A percentile compares a stretch with the other conserved stretches of the same genome.
Conservation (phyloP, 2,113 vertebrate species). For the Rana temporaria region DNA sequence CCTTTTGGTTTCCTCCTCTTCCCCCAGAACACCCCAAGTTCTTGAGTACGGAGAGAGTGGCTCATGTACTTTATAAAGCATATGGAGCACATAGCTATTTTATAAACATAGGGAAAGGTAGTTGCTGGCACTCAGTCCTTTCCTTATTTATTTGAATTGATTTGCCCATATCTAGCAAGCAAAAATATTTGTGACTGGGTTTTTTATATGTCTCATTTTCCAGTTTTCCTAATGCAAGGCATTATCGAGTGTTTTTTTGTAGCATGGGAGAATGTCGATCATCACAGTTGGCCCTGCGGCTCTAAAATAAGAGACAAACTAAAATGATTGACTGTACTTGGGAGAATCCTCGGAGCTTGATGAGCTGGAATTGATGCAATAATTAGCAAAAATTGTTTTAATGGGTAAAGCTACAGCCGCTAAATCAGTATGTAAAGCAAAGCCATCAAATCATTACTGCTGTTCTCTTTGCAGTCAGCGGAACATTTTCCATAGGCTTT, state of each 20-base stretch:
- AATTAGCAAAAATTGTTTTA: constrained; percentile 30
- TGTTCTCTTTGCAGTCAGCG: neutral
- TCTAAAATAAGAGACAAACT: constrained; percentile 15
- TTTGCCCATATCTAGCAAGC: too few species aligned
- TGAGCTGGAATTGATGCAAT: constrained; percentile 41
- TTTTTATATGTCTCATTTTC: neutral
- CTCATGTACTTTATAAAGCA: neutral
- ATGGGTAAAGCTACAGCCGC: constrained; percentile 5
- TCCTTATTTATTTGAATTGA: neutral
- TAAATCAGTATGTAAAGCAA: neutral
- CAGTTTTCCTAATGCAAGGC: neutral
- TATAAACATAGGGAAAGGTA: neutral
- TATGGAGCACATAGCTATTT: neutral
- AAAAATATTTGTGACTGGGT: too few species aligned
- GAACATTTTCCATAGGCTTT: constrained; percentile 16
- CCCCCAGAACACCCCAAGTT: too few species aligned
- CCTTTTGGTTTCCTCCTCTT: too few species aligned
- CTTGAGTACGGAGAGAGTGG: neutral
- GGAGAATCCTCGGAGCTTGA: constrained; percentile 16
- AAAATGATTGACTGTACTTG: neutral
- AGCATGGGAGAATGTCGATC: neutral
- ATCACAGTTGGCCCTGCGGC: neutral
- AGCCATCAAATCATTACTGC: neutral
- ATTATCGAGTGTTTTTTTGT: neutral
- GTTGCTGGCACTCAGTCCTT: neutral